A percentile compares a stretch with the other conserved stretches of the same genome.
Evolutionary conservation across 2,113 vertebrate genomes (phyloP).

Genomic region (Anolis sagrei): DNA sequence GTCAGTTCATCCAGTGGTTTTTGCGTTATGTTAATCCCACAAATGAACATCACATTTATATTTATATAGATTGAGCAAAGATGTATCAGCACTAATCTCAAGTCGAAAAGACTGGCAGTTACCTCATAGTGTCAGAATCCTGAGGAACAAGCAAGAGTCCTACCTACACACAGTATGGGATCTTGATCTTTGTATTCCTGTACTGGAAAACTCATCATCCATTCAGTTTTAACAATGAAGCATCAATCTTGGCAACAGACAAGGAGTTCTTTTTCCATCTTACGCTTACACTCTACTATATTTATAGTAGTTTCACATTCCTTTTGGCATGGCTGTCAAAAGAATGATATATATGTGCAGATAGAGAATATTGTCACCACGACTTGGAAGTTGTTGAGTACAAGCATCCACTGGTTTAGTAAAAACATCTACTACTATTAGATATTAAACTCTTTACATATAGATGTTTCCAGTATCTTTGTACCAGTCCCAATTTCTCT

Average conservation of each 20-base stretch:
- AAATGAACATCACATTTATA: too few species aligned
- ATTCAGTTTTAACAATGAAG: not conserved
- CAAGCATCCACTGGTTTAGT: not conserved
- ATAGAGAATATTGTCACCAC: not conserved
- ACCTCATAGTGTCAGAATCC: not conserved
- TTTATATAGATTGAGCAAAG: not conserved
- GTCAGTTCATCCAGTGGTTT: too few species aligned
- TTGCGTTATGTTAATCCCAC: too few species aligned
- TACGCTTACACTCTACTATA: not conserved
- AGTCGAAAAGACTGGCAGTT: not conserved
- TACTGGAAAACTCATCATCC: not conserved
- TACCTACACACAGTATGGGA: not conserved
- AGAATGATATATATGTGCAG: too few species aligned
- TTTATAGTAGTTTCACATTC: not conserved
- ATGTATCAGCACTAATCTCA: not conserved
- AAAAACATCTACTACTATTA: not conserved
- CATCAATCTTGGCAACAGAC: not conserved
- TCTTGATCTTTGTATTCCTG: not conserved
- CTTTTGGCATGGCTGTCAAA: not conserved
- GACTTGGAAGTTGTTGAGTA: not conserved
- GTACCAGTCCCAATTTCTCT: not conserved
- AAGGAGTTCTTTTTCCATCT: not conserved
- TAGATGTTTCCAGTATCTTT: not conserved
- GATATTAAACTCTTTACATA: not conserved
- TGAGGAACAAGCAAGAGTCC: not conserved